Base-by-base conservation (phyloP, 2,888 invertebrate species). In the Cynaeus angustus region DNA sequence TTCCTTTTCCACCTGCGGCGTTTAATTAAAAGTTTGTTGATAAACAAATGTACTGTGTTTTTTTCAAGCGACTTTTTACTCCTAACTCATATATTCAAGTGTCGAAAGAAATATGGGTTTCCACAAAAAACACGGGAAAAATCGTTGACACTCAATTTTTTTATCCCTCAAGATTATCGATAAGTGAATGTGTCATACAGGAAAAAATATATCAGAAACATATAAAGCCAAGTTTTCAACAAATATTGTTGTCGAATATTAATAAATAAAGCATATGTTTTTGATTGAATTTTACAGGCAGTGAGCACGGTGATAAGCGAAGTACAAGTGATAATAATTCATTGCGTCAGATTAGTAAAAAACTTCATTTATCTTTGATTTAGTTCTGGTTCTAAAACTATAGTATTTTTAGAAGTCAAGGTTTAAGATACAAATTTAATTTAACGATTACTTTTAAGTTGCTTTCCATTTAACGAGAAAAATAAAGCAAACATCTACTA, bases 21-120 rank as follows among this genome's bases (percentile, higher is more conserved):
- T 64, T 53, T 53, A 64, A 64, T 64, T 64, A 64, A 64, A 64
- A 64, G 28, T 64, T 53, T 4, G 52, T 64, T 64, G 26, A 64
- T 43, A 64, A 53, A 53, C 43, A 50, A 21, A 38, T 13, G 10
- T 12, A 52, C 26, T 61, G 6, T 43, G 7, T 41, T 10, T n/a
- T 45, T 37, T 13, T 28, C n/a, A n/a, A n/a, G n/a, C n/a, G n/a
- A n/a, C n/a, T n/a, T n/a, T n/a, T n/a, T n/a, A n/a, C n/a, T n/a
- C n/a, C n/a, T n/a, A n/a, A n/a, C n/a, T n/a, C n/a, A n/a, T n/a
- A n/a, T n/a, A n/a, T n/a, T n/a, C n/a, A n/a, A 33, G 9, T 33
- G 33, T 33, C 1, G 33, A n/a, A 33, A 6, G 33, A 33, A 28
- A 28, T 28, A 28, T n/a, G n/a, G n/a, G n/a, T n/a, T n/a, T n/a